phyloP scores from a whole-genome alignment of 1,140 invertebrate genomes.

The Drosophila sulfurigaster region DNA sequence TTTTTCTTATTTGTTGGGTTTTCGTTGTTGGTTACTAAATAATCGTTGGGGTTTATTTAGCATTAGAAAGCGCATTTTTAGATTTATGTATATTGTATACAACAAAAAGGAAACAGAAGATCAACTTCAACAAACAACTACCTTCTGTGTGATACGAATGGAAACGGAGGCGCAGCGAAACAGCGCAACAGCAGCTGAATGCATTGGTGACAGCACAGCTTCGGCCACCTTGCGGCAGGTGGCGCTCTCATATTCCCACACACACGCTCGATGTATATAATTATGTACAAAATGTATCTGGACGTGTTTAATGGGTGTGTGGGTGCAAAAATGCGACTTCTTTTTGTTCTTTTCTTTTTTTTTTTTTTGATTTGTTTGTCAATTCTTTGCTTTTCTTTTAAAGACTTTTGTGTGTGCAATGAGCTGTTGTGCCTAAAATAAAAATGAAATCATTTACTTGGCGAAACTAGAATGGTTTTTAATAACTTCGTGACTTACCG shows the following conservation, averaged over 20 bases:
- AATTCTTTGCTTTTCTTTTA: constrained; percentile 31
- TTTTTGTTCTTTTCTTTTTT: constrained; percentile 41
- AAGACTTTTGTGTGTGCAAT: constrained; percentile 42
- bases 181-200: constrained; percentile 51
- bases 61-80: constrained; percentile 70
- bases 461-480: constrained; percentile 59
- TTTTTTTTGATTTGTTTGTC: neutral
- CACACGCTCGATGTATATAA: constrained; percentile 8
- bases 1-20: constrained; percentile 19
- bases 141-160: constrained; percentile 47
- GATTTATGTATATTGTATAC: constrained; percentile 30
- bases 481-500: constrained; percentile 76
- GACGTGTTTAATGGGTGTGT: constrained; percentile 40
- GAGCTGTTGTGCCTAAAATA: constrained; percentile 77
- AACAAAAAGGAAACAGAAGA: constrained; percentile 42
- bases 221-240: constrained; percentile 37
- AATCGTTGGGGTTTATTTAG: constrained; percentile 43
- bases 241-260: constrained; percentile 33
- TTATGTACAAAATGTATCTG: constrained; percentile 53
- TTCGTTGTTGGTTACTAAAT: constrained; percentile 21
- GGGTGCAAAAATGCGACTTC: constrained; percentile 60
- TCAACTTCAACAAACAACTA: constrained; percentile 56
- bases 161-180: constrained; percentile 47
- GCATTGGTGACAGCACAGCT: constrained; percentile 43
- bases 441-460: constrained; percentile 84